These are phyloP conservation scores for Sphaeramia orbicularis DNA, from an alignment of 2,797 vertebrate genomes.

Conservation along the genomic window DNA sequence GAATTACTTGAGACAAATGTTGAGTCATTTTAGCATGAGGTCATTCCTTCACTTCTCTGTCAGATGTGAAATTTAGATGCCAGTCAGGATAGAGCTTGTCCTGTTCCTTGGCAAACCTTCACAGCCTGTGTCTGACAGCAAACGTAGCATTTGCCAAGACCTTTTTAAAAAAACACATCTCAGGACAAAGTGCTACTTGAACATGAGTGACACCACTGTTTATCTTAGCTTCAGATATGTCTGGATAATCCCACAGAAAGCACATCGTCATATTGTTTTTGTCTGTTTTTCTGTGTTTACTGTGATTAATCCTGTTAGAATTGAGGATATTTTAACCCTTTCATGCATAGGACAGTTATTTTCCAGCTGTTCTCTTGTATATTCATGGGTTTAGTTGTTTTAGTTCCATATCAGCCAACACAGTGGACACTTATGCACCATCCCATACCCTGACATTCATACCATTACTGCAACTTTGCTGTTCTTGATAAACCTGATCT, in stretches of 20 bases:
- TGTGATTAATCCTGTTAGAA: no score
- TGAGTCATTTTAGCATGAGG: slow-evolving; percentile 66
- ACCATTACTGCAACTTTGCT: no score
- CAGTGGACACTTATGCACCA: no score
- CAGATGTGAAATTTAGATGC: slow-evolving; percentile 51
- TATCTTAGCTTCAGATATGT: not conserved
- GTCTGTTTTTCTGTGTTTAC: no score
- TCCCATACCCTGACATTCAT: no score
- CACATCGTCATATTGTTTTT: no score
- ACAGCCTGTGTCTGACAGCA: slow-evolving; percentile 7
- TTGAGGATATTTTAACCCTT: slow-evolving; percentile 10
- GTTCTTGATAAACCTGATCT: no score
- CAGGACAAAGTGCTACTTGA: not conserved
- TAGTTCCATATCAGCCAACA: no score
- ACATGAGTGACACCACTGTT: slow-evolving; percentile 4
- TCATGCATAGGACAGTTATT: no score
- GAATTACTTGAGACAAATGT: slow-evolving; percentile 48
- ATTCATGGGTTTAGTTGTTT: no score
- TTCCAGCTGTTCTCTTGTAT: no score
- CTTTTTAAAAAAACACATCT: not conserved
- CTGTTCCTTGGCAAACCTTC: slow-evolving; percentile 36
- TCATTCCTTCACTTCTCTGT: slow-evolving; percentile 38
- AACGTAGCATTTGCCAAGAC: slow-evolving; percentile 20
- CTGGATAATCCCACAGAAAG: no score
- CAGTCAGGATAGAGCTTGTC: slow-evolving; percentile 58